These are phyloP conservation scores for Sesamia inferens DNA, from an alignment of 2,888 invertebrate species.

Conservation along the genomic window DNA sequence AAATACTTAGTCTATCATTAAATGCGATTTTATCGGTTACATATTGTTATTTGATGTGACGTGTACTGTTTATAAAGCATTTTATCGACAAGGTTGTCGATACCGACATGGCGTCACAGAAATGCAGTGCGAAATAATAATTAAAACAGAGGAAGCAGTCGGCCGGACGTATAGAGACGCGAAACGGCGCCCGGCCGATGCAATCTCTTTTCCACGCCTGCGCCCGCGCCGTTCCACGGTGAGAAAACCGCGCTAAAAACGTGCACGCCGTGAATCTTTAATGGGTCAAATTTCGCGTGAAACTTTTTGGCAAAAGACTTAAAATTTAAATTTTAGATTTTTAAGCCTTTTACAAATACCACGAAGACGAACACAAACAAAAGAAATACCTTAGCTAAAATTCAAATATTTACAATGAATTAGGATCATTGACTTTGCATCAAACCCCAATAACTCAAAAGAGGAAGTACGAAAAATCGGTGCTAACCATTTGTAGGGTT, in stretches of 20 bases:
- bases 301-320: constrained; percentile 51
- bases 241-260: constrained; percentile 82
- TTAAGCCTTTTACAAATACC: background rate
- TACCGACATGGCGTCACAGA: constrained; percentile 67
- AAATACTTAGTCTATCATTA: constrained; percentile 40
- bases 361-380: background rate
- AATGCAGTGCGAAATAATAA: constrained; percentile 83
- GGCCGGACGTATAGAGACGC: constrained; percentile 81
- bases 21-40: constrained; percentile 55
- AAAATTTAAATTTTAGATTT: constrained; percentile 16
- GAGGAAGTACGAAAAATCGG: constrained; percentile 47
- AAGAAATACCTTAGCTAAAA: background rate
- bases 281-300: constrained; percentile 76
- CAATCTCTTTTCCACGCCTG: constrained; percentile 78
- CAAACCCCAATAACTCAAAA: constrained; percentile 43
- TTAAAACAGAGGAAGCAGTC: constrained; percentile 85
- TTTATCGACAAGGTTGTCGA: constrained; percentile 60
- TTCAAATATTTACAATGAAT: constrained; percentile 27
- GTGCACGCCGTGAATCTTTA: constrained; percentile 79
- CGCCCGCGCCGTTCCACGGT: constrained; percentile 69
- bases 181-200: constrained; percentile 83
- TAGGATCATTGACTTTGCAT: constrained; percentile 39
- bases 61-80: constrained; percentile 64
- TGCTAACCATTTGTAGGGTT: constrained; percentile 51
- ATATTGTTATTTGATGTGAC: constrained; percentile 58